Evolutionary conservation across 2,797 vertebrate species (phyloP).

Genomic region (Rhabdomys pumilio): DNA sequence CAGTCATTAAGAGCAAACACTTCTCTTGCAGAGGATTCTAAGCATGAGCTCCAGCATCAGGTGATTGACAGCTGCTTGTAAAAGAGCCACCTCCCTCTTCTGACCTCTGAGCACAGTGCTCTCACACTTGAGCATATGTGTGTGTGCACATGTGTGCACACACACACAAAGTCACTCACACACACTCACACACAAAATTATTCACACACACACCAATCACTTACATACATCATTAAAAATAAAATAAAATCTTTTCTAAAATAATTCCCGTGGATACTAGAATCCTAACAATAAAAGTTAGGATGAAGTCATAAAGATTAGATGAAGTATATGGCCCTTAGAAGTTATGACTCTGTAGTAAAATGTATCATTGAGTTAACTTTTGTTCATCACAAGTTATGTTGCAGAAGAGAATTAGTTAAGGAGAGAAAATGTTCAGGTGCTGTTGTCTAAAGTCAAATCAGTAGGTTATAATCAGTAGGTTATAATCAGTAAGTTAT

Average conservation of each 20-base stretch:
- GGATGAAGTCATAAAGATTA: neutral
- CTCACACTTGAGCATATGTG: too few species aligned
- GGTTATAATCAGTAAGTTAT: neutral
- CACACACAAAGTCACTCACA: neutral
- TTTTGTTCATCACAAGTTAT: slow-evolving; percentile 7
- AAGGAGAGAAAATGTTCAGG: neutral
- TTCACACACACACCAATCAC: neutral
- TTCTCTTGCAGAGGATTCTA: neutral
- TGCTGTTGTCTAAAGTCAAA: slow-evolving; percentile 23
- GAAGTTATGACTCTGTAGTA: neutral
- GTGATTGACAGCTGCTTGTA: neutral
- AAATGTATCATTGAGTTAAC: neutral
- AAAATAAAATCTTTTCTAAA: slow-evolving; percentile 4
- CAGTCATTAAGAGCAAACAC: neutral
- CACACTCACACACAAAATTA: neutral
- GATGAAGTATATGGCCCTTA: neutral
- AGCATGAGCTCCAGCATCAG: too few species aligned
- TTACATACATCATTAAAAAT: neutral
- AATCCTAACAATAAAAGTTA: slow-evolving; percentile 1
- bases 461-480: neutral
- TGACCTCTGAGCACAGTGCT: neutral
- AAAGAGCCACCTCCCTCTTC: neutral
- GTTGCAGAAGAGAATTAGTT: slow-evolving; percentile 8
- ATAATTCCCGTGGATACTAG: neutral
- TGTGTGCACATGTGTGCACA: accelerated